Evolutionary conservation across 2,888 invertebrate species (phyloP), one percentile per base, ranked within the genome.

Genomic region (Acleris laterana): DNA sequence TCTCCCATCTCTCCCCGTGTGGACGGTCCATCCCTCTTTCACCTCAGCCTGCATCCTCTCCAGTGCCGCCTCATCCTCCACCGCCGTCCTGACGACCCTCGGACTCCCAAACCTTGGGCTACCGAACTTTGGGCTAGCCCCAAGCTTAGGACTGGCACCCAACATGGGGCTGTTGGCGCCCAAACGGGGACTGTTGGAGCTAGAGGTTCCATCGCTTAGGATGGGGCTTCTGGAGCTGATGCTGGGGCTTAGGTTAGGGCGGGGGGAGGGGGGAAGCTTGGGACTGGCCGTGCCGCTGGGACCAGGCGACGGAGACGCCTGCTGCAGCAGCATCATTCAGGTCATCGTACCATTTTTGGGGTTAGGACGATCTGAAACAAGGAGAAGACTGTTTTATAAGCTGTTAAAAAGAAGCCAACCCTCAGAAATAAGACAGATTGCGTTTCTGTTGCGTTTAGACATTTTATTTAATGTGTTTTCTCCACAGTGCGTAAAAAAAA

Each of bases 11-110:
- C 95, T 95, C 81, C 95, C 95, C 69, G 95, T 94, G 84, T 96
- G 96, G n/a, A 95, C 95, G 17, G 96, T 96, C 96, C 96, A 97
- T 68, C 96, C 96, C 69, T 95, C 94, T 80, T 95, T 95, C 70
- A 96, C 85, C 74, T 93, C 94, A 16, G 91, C 90, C 75, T 95
- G 95, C 56, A 95, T 82, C 70, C 89, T 89, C 79, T 94, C 94
- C 81, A 95, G 77, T 48, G 89, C 90, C 4, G 83, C 84, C 71
- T 91, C 92, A 38, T 90, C 89, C 69, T 90, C 90, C 75, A 84
- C 72, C 52, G 83, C 81, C 32, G 80, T 78, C 68, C 79, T 79
- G 9, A 79, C 80, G 62, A 79, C 74, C 69, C 79, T 81, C 0
- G 88, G 90, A 69, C 89, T 94, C 50, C 93, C 94, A 70, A 90